phyloP scores from a whole-genome alignment of 1,140 invertebrate species.

The Drosophila repleta region DNA sequence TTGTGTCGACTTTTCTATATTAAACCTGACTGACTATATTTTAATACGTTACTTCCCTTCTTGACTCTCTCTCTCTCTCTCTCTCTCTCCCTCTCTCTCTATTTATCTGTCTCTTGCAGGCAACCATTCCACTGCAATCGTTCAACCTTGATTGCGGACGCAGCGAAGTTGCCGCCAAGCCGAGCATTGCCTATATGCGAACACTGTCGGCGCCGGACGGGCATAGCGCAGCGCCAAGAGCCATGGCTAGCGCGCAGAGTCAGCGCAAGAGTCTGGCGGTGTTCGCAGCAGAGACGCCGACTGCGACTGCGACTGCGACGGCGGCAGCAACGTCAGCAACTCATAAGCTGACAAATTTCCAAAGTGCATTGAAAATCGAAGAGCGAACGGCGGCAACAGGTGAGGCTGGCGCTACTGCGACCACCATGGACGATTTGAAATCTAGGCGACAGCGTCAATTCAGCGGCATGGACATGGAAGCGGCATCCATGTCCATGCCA shows the following conservation, averaged over 20 bases:
- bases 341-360: constrained; percentile 83
- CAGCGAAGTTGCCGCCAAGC: constrained; percentile 59
- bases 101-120: constrained; percentile 58
- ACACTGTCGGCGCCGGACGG: constrained; percentile 77
- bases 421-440: constrained; percentile 67
- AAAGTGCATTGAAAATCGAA: constrained; percentile 82
- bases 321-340: constrained; percentile 33
- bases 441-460: constrained; percentile 78
- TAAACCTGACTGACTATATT: constrained; percentile 68
- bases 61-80: constrained; percentile 27
- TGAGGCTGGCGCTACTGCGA: constrained; percentile 34
- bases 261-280: constrained; percentile 77
- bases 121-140: constrained; percentile 83
- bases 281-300: constrained; percentile 47
- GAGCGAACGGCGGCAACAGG: constrained; percentile 62
- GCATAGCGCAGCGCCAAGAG: constrained; percentile 24
- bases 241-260: constrained; percentile 5
- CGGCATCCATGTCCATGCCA: constrained; percentile 66
- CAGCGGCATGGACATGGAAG: constrained; percentile 68
- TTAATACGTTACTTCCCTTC: constrained; percentile 26
- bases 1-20: constrained; percentile 73
- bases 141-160: constrained; percentile 83
- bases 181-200: constrained; percentile 75
- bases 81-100: constrained; percentile 33
- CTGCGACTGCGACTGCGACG: constrained; percentile 37